Conservation (phyloP, 2,113 vertebrate species). For the Amia ocellicauda region DNA sequence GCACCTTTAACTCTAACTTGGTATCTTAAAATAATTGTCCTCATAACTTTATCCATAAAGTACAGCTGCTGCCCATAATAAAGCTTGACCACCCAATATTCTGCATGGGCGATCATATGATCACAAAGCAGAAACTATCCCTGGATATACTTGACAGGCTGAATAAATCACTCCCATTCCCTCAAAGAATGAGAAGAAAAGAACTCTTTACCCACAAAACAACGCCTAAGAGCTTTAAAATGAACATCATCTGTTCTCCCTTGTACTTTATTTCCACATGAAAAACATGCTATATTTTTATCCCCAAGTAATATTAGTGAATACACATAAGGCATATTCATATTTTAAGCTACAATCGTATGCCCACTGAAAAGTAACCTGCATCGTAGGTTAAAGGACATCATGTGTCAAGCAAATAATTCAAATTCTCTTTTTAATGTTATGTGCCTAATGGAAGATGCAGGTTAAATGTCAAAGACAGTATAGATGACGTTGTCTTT, state of each 20-base stretch:
- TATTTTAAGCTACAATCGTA: background rate
- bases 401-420: slow-evolving; percentile 17
- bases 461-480: slow-evolving; percentile 50
- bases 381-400: slow-evolving; percentile 10
- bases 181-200: background rate
- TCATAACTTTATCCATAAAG: slow-evolving; percentile 10
- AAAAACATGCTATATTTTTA: background rate
- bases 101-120: slow-evolving; percentile 4
- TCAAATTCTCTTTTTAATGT: slow-evolving; percentile 19
- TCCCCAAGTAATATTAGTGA: background rate
- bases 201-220: background rate
- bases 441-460: slow-evolving; percentile 22
- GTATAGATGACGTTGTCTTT: slow-evolving; percentile 42
- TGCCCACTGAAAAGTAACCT: slow-evolving; percentile 7
- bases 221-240: slow-evolving; percentile 2
- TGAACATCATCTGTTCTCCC: background rate
- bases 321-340: background rate
- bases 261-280: background rate
- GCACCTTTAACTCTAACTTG: background rate
- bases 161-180: slow-evolving; percentile 7
- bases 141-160: slow-evolving; percentile 9
- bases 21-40: slow-evolving; percentile 13
- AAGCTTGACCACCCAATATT: slow-evolving; percentile 13
- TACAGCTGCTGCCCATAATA: slow-evolving; percentile 21
- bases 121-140: slow-evolving; percentile 7